Base-by-base conservation (phyloP, 2,888 invertebrate species). In the Nezara viridula region DNA sequence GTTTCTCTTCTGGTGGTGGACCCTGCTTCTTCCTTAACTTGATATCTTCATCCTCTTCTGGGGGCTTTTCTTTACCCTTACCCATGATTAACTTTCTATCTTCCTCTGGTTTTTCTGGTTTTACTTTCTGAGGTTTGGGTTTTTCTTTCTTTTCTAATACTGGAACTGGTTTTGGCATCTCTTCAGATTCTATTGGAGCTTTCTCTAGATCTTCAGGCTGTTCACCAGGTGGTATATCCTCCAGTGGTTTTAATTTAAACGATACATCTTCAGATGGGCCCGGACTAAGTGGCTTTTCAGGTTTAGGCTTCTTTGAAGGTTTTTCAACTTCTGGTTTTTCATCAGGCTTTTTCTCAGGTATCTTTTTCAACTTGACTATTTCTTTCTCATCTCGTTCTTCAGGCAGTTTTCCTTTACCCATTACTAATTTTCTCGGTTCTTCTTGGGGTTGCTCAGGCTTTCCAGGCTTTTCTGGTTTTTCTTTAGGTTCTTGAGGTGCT, bases 371-470 rank as follows among this genome's bases (percentile, higher is more conserved):
- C 81, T 93, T 93, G 0, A 95, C 92, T 73, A 92, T 92, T 91
- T 94, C 93, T 85, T 81, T 50, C 86, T 90, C 91, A 19, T 92
- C 91, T 27, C 91, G 91, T 40, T 91, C 90, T 85, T 91, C 91
- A 91, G 93, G 92, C 91, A 93, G 92, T 91, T 94, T 94, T 24
- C 94, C 94, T 92, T 94, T 94, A 9, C 94, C 94, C 73, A 94
- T 92, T 88, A 93, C 92, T 3, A 94, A 91, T 89, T 94, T 92
- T 92, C 93, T 92, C 90, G 93, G 89, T 91, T 92, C 91, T 90
- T 93, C 93, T 91, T 93, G 93, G 90, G 93, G 93, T 88, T 93
- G 93, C 91, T 93, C 60, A 24, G 89, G 88, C 55, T 89, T 88
- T 32, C 77, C 81, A 88, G 90, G 89, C 40, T 90, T 90, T 81